A percentile compares a stretch with the other conserved stretches of the same genome.
These are phyloP conservation scores for Malacoraja senta DNA, from an alignment of 2,797 vertebrate species.

Conservation along the genomic window DNA sequence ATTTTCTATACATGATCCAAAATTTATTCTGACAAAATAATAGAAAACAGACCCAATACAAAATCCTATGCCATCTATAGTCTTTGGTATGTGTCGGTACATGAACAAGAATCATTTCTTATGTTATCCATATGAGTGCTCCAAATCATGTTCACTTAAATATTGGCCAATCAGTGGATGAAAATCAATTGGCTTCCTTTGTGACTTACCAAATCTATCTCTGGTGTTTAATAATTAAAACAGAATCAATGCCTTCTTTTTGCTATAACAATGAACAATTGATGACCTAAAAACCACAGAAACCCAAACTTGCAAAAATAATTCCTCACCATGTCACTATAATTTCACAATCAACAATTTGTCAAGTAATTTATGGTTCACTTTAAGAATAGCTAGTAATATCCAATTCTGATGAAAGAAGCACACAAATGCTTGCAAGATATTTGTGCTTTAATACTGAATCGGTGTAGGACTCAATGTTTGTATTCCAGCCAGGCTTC, in stretches of 20 bases:
- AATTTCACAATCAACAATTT: neutral
- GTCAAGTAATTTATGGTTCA: neutral
- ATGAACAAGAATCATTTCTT: neutral
- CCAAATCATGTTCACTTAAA: neutral
- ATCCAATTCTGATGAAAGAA: neutral
- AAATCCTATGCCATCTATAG: neutral
- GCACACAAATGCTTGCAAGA: neutral
- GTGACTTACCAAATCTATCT: neutral
- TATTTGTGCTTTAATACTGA: neutral
- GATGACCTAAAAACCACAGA: neutral
- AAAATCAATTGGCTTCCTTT: slow-evolving; percentile 23
- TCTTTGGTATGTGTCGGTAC: neutral
- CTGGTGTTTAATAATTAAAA: neutral
- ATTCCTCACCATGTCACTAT: neutral
- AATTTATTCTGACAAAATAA: neutral
- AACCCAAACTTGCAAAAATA: neutral
- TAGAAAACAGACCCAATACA: neutral
- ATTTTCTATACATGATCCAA: neutral
- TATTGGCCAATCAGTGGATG: neutral
- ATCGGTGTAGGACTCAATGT: neutral
- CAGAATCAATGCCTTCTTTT: neutral
- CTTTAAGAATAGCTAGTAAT: neutral
- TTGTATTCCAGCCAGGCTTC: neutral
- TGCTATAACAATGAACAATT: neutral
- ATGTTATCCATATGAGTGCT: neutral